Percentiles rank a stretch among this genome's conserved stretches.
Evolutionary conservation across 2,113 vertebrate species (phyloP).

Genomic region (Urocynchramus pylzowi): DNA sequence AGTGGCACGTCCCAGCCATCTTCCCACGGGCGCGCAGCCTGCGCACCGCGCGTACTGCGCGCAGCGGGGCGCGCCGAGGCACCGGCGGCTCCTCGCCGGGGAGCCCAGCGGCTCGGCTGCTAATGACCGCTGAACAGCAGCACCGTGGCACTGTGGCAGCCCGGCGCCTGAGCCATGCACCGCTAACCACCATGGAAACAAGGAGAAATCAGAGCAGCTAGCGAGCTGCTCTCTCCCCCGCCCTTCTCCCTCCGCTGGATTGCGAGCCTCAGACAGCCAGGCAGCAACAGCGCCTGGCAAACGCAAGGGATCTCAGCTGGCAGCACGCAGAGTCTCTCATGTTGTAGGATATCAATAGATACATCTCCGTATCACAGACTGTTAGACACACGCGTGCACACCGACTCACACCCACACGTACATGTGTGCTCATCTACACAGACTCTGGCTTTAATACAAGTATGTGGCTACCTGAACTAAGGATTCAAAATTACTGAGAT

Average conservation of each 20-base stretch:
- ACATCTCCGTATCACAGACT: neutral
- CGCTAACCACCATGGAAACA: constrained; percentile 81
- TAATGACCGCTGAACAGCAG: constrained; percentile 86
- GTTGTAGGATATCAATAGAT: constrained; percentile 56
- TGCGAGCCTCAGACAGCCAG: constrained; percentile 57
- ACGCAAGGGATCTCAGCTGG: constrained; percentile 62
- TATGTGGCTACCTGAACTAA: constrained; percentile 63
- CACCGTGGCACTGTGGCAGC: constrained; percentile 83
- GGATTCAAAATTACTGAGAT: constrained; percentile 50
- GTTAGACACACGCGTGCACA: neutral
- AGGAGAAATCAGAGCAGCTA: constrained; percentile 66
- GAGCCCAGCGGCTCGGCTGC: constrained; percentile 79
- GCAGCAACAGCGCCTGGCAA: constrained; percentile 60
- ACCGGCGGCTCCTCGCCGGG: constrained; percentile 82
- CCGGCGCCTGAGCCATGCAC: constrained; percentile 78
- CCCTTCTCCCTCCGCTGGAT: constrained; percentile 55
- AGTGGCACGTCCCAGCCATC: constrained; percentile 74
- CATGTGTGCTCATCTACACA: neutral
- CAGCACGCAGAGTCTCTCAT: constrained; percentile 35
- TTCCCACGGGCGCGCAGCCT: constrained; percentile 68
- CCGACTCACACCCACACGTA: neutral
- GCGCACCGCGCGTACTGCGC: constrained; percentile 46
- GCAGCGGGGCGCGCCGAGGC: constrained; percentile 66
- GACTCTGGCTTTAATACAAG: constrained; percentile 44
- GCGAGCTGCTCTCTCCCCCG: neutral